Evolutionary conservation across 2,888 invertebrate species (phyloP), one percentile per base, ranked within the genome.

Genomic region (Trilocha varians): DNA sequence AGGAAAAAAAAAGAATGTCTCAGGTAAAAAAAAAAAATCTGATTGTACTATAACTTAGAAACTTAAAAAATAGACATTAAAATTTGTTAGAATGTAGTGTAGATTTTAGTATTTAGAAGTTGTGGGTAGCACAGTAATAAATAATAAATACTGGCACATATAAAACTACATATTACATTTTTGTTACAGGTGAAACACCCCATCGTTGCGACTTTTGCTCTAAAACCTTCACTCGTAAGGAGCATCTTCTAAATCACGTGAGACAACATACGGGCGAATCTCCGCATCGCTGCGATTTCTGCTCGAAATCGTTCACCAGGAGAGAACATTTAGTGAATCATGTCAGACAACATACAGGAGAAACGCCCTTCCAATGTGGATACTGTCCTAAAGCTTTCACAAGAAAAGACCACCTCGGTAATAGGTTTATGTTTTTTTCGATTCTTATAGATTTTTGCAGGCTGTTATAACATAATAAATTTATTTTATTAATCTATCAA

Each of bases 361-460:
- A 91, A 63, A 91, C 91, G 25, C 92, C 92, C 36, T 91, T 91
- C 86, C 89, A 93, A 70, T 94, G 94, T 73, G 93, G 91, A 62
- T 93, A 92, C 82, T 94, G 94, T 74, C 93, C 94, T 45, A 94
- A 94, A 80, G 93, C 93, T 36, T 94, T 94, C 77, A 94, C 94
- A 5, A 88, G 94, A 63, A 94, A 94, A 76, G 94, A 94, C 71
- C 94, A 94, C 71, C 87, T 94, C 65, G 85, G 86, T 87, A 63
- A 60, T 16, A 2, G 5, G 11, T 25, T 25, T 25, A 9, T 3
- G 2, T 25, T 25, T n/a, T n/a, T n/a, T n/a, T n/a, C n/a, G n/a
- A n/a, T n/a, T n/a, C n/a, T n/a, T n/a, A n/a, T n/a, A n/a, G n/a
- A n/a, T n/a, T n/a, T n/a, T n/a, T n/a, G n/a, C n/a, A 25, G 3